Conservation (phyloP, 2,888 invertebrate species). For the Bugula neritina region DNA sequence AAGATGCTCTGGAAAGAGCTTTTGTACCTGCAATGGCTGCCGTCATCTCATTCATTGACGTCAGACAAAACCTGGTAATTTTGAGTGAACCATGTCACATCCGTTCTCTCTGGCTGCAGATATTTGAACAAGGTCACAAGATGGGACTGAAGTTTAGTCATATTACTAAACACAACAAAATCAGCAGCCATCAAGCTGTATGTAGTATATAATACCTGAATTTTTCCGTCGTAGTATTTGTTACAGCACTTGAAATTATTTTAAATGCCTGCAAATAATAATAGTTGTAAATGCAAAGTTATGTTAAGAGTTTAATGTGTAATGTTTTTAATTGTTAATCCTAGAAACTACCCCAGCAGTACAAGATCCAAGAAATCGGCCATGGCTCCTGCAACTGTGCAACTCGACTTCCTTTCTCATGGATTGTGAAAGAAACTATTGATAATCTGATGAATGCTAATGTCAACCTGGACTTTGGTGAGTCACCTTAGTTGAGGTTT, state of each 20-base stretch:
- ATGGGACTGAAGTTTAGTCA: not conserved
- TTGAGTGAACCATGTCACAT: not conserved
- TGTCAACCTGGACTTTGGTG: not conserved
- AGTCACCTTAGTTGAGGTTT: no score
- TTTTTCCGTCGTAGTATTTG: no score
- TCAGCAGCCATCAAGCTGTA: not conserved
- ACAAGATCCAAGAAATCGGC: constrained; percentile 11
- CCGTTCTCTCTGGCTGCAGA: constrained; percentile 6
- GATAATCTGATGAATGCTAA: constrained; percentile 30
- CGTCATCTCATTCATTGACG: constrained; percentile 17
- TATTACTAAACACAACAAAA: not conserved
- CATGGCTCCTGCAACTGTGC: constrained; percentile 33
- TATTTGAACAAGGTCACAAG: not conserved
- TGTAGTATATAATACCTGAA: no score
- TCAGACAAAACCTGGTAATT: not conserved
- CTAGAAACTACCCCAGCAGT: not conserved
- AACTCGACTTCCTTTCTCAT: constrained; percentile 40
- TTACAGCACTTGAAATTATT: no score
- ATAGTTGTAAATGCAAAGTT: no score
- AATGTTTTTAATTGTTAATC: not conserved
- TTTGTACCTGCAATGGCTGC: constrained; percentile 16
- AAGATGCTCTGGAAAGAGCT: constrained; percentile 20
- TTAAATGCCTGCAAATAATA: no score
- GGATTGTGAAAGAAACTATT: constrained; percentile 33
- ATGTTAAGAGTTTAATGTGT: no score